Percentiles rank a stretch among this genome's conserved stretches.
Conservation (phyloP, 2,113 vertebrate species). For the Chauna torquata region DNA sequence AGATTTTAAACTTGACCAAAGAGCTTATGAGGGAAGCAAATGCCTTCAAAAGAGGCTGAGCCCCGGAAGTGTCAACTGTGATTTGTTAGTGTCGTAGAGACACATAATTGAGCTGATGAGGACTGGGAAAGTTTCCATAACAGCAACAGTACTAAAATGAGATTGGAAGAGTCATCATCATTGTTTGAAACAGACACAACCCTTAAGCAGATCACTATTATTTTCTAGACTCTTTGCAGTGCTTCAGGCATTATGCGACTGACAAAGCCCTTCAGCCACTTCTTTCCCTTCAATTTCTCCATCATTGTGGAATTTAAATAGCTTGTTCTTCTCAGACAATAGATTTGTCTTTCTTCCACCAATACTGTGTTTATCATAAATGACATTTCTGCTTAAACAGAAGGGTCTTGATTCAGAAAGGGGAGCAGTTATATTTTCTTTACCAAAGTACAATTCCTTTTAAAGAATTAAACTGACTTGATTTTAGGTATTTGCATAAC, state of each 20-base stretch:
- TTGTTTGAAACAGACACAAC: constrained; percentile 30
- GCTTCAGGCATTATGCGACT: neutral
- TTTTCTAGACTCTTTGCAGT: constrained; percentile 1
- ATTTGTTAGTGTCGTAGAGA: neutral
- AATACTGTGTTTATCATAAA: constrained; percentile 29
- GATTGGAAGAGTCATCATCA: constrained; percentile 22
- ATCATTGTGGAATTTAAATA: constrained; percentile 45
- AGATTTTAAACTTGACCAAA: neutral
- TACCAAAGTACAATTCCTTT: neutral
- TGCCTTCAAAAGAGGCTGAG: neutral
- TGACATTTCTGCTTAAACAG: constrained; percentile 26
- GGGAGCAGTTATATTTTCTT: neutral
- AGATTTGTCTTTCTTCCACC: constrained; percentile 39
- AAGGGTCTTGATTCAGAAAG: neutral
- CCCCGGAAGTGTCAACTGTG: constrained; percentile 18
- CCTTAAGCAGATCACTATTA: constrained; percentile 24
- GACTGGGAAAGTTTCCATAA: constrained; percentile 51
- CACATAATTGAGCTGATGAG: neutral
- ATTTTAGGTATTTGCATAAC: neutral
- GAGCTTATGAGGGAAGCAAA: neutral
- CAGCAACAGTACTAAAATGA: constrained; percentile 14
- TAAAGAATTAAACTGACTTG: neutral
- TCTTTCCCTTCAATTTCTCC: constrained; percentile 40
- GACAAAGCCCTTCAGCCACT: constrained; percentile 41
- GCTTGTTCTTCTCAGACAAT: constrained; percentile 39